Base-by-base conservation (phyloP, 2,113 vertebrate genomes). In the Laticauda colubrina region DNA sequence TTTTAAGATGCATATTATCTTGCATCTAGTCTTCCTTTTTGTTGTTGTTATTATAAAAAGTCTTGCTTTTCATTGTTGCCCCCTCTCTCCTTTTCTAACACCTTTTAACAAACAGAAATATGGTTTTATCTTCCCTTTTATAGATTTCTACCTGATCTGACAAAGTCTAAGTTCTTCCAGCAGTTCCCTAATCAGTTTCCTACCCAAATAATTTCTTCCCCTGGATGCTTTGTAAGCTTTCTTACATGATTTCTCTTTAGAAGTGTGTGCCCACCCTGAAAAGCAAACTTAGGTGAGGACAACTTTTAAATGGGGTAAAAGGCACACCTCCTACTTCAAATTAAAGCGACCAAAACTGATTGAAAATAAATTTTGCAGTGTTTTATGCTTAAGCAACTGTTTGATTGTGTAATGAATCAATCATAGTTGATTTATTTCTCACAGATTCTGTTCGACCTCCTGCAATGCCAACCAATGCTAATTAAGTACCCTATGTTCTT, bases 381-480 rank as follows among this genome's bases (percentile, higher is more conserved):
- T 92, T 53, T 26, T 57, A 64, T 64, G 57, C 91, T 92, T 88
- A 53, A 88, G 85, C 57, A 92, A 69, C 45, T 88, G 85, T 64
- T 61, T 39, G 85, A 87, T 91, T 87, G 51, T 64, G 85, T 51
- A 87, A 87, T 61, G 43, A 64, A 91, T 91, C 85, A 91, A 87
- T 92, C 57, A 69, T 23, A 15, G 87, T 54, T 92, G 91, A 88
- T 92, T 92, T 88, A 91, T 91, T 92, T 64, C 43, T 64, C 57
- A 87, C 57, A 64, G 34, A 64, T n/a, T 87, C 85, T 20, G 26
- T 92, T 64, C 45, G 39, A 61, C 81, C 48, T 91, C 55, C 29
- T 87, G 91, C 45, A 64, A 88, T 43, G 85, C 85, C 56, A 64
- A 54, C 85, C 57, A 64, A 61, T 53, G 23, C 21, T 69, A 88